phyloP scores from a whole-genome alignment of 2,113 vertebrate species.

The Nycticorax nycticorax region DNA sequence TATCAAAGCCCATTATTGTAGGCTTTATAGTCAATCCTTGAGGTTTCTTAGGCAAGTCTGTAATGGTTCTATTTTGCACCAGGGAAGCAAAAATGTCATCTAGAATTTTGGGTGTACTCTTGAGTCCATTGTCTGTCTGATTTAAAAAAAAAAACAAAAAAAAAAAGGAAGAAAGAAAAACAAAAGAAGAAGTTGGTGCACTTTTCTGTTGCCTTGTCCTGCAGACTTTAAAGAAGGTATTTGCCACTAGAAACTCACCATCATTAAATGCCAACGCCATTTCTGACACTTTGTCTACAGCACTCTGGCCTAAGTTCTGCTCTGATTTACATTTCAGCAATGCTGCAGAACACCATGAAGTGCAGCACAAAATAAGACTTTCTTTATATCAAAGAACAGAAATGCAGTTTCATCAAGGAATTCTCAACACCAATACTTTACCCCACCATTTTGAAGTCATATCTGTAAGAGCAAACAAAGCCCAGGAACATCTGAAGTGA shows the following conservation, averaged over 20 bases:
- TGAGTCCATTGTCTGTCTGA: slow-evolving; percentile 78
- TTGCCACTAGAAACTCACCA: background rate
- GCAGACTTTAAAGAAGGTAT: background rate
- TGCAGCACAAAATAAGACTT: background rate
- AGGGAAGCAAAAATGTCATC: slow-evolving; percentile 85
- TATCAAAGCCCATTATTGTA: slow-evolving; percentile 79
- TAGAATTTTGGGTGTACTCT: slow-evolving; percentile 81
- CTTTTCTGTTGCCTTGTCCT: background rate
- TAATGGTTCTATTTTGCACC: slow-evolving; percentile 76
- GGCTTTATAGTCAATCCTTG: slow-evolving; percentile 76
- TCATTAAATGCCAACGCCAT: background rate
- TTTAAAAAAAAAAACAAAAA: background rate
- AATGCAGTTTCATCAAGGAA: background rate
- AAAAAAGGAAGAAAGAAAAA: background rate
- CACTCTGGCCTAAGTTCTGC: background rate
- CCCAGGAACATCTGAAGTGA: background rate
- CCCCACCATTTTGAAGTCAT: background rate
- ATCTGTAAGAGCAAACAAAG: background rate
- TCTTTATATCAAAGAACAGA: background rate
- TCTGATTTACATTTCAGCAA: background rate
- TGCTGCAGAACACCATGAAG: background rate
- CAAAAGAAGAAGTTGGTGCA: background rate
- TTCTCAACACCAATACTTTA: background rate
- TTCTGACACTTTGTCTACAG: background rate
- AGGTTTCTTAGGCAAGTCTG: slow-evolving; percentile 71